Evolutionary conservation across 2,113 vertebrate genomes (phyloP), one percentile per base, ranked within the genome.

Genomic region (Elephantulus edwardii): DNA sequence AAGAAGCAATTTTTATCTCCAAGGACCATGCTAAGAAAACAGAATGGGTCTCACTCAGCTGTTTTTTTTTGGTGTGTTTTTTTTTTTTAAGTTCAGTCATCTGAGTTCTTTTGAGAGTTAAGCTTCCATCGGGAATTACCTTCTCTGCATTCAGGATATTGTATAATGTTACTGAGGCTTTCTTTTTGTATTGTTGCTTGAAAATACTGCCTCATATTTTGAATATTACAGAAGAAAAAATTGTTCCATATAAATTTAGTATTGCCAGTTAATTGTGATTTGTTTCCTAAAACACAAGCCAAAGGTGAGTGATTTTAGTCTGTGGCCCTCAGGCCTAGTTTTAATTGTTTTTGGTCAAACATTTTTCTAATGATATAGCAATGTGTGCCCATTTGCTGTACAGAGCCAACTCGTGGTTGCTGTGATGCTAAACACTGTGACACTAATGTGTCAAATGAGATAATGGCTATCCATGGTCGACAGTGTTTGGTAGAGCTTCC

Each of bases 1-100:
- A 33, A 90, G 56, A 93, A 91, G 82, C 74, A 79, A 95, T 89
- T 89, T 93, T 87, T 33, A 86, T 64, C 46, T 76, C 30, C 11
- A 85, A 82, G 38, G 48, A 75, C n/a, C 33, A 44, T 17, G 10
- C 48, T 82, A 46, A 68, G 64, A 60, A 79, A 50, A 28, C 30
- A 58, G 74, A 89, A 60, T 78, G 20, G 26, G 35, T 72, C 33
- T 89, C 26, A 62, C 26, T 1, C n/a, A n/a, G n/a, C n/a, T n/a
- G n/a, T n/a, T n/a, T n/a, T n/a, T n/a, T n/a, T n/a, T n/a, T n/a
- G n/a, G n/a, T n/a, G n/a, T n/a, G n/a, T n/a, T n/a, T n/a, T n/a
- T 16, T 89, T 83, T 79, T 70, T 77, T 12, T n/a, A 81, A 58
- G 12, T 78, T 78, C 52, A 83, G 42, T 66, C 60, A 66, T 82